Conservation (phyloP, 2,888 invertebrate species). For the Linyphia triangularis region DNA sequence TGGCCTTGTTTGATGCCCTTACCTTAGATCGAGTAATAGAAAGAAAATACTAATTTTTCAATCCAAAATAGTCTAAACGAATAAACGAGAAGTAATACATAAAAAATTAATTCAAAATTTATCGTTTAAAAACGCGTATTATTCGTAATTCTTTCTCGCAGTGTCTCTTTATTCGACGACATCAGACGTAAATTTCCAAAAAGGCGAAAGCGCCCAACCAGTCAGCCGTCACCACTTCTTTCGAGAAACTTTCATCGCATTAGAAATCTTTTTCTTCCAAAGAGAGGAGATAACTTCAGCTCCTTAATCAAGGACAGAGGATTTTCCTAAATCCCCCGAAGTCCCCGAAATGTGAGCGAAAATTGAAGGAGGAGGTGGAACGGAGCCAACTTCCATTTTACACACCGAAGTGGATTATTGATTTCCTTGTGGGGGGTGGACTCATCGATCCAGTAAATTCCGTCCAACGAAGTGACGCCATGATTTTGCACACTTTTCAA, state of each 20-base stretch:
- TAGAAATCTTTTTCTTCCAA: slow-evolving; percentile 11
- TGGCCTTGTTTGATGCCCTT: no score
- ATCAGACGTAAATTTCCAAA: not conserved
- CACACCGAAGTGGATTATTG: slow-evolving; percentile 75
- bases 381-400: slow-evolving; percentile 66
- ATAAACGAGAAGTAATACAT: not conserved
- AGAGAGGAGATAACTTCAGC: not conserved
- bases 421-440: slow-evolving; percentile 52
- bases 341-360: slow-evolving; percentile 54
- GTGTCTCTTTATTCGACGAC: not conserved
- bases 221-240: not conserved
- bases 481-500: slow-evolving; percentile 59
- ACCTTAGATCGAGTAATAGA: no score
- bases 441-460: slow-evolving; percentile 68
- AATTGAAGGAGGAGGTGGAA: slow-evolving; percentile 48
- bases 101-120: no score
- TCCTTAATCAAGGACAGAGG: slow-evolving; percentile 53
- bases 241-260: not conserved
- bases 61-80: not conserved
- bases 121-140: no score
- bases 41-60: no score
- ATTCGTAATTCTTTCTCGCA: not conserved
- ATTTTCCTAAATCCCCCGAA: slow-evolving; percentile 50
- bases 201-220: not conserved
- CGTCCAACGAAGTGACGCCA: slow-evolving; percentile 62